phyloP scores from a whole-genome alignment of 2,888 invertebrate genomes.

The Helobdella robusta region DNA sequence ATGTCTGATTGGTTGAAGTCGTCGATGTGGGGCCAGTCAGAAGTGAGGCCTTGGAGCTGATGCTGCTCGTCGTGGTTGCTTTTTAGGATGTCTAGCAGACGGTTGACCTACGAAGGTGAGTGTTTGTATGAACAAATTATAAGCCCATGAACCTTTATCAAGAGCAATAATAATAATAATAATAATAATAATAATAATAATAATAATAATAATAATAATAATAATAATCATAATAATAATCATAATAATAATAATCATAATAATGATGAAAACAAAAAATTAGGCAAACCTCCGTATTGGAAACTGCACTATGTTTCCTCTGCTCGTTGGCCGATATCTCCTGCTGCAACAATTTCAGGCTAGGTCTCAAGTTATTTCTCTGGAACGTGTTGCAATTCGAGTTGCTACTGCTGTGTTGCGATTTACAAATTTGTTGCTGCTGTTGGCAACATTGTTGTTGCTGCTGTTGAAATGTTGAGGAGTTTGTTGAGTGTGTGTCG shows the following conservation, averaged over 20 bases:
- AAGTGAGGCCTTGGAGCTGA: background rate
- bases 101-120: conserved; percentile 5
- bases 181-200: no score
- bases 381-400: background rate
- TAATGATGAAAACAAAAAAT: background rate
- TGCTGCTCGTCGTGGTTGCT: conserved; percentile 14
- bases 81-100: conserved; percentile 19
- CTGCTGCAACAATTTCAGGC: conserved; percentile 14
- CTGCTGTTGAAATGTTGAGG: background rate
- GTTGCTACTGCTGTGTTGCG: background rate
- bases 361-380: conserved; percentile 9
- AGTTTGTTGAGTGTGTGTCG: no score
- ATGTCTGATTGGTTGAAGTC: conserved; percentile 23
- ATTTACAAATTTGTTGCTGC: conserved; percentile 8
- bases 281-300: background rate
- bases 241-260: no score
- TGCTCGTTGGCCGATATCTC: conserved; percentile 6
- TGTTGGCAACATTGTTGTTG: background rate
- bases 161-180: background rate
- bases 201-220: no score
- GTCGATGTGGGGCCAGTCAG: conserved; percentile 21
- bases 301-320: background rate
- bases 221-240: no score
- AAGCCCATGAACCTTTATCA: background rate
- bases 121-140: background rate